These are phyloP conservation scores for Cyrtodaria siliqua DNA, from an alignment of 2,888 invertebrate genomes.

Conservation along the genomic window DNA sequence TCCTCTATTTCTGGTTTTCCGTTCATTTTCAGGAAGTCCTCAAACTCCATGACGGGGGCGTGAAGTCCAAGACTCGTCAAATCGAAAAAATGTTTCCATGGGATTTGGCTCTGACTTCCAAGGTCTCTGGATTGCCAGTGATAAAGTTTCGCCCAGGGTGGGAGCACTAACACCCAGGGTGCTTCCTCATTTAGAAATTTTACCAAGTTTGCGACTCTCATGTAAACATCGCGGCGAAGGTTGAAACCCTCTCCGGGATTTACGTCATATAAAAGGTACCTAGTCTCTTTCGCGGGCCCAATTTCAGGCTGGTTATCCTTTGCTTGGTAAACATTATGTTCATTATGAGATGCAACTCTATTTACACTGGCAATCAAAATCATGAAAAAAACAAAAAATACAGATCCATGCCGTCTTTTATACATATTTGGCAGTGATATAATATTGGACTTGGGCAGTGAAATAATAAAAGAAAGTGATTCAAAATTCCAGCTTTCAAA, in stretches of 20 bases:
- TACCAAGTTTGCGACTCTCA: slow-evolving; percentile 95
- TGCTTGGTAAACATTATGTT: slow-evolving; percentile 44
- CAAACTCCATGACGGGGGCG: slow-evolving; percentile 95
- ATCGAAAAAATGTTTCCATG: slow-evolving; percentile 96
- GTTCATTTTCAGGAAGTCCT: slow-evolving; percentile 90
- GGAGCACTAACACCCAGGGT: slow-evolving; percentile 90
- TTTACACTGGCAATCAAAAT: too few relatives aligned
- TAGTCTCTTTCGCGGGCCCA: slow-evolving; percentile 39
- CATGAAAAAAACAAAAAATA: too few relatives aligned
- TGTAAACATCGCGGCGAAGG: slow-evolving; percentile 97
- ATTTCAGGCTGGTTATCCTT: slow-evolving; percentile 48
- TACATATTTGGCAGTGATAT: too few relatives aligned
- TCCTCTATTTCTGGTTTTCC: slow-evolving; percentile 90
- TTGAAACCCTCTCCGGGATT: slow-evolving; percentile 99
- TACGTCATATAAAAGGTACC: slow-evolving; percentile 96
- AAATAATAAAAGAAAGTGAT: too few relatives aligned
- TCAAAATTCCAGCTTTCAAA: too few relatives aligned
- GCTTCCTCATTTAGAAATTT: slow-evolving; percentile 88
- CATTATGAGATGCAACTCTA: slow-evolving; percentile 35
- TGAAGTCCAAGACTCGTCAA: slow-evolving; percentile 91
- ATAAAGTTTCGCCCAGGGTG: slow-evolving; percentile 96
- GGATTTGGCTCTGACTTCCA: slow-evolving; percentile 88
- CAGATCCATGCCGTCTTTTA: too few relatives aligned
- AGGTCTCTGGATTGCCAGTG: slow-evolving; percentile 91
- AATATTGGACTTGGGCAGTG: too few relatives aligned